phyloP scores from a whole-genome alignment of 2,888 invertebrate species.

The Sminthurinus aureus region DNA sequence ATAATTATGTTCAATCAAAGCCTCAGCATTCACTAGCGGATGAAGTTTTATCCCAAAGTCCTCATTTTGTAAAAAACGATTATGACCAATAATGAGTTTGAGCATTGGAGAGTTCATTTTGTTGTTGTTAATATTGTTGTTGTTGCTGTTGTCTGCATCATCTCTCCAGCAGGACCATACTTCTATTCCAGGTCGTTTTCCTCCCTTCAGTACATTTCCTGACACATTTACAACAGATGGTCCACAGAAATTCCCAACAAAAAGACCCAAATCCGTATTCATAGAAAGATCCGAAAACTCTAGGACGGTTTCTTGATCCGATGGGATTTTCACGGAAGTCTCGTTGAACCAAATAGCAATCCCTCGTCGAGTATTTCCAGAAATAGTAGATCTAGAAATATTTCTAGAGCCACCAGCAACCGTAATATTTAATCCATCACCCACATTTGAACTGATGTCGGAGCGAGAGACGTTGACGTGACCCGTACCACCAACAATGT shows the following conservation, averaged over 20 bases:
- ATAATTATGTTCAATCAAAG: slow-evolving; percentile 85
- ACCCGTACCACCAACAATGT: slow-evolving; percentile 88
- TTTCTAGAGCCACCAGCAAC: slow-evolving; percentile 94
- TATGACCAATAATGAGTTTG: slow-evolving; percentile 77
- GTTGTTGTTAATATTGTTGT: too few species aligned
- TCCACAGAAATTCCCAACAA: slow-evolving; percentile 90
- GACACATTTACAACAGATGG: slow-evolving; percentile 87
- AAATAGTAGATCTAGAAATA: slow-evolving; percentile 83
- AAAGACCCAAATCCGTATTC: slow-evolving; percentile 86
- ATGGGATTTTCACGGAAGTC: slow-evolving; percentile 79
- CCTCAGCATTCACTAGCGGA: slow-evolving; percentile 82
- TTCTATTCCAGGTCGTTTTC: slow-evolving; percentile 79
- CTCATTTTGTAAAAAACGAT: slow-evolving; percentile 77
- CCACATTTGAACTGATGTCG: slow-evolving; percentile 86
- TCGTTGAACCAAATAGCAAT: slow-evolving; percentile 90
- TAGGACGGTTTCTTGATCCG: slow-evolving; percentile 85
- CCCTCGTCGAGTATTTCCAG: slow-evolving; percentile 88
- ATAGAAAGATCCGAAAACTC: slow-evolving; percentile 86
- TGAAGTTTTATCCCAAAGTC: slow-evolving; percentile 78
- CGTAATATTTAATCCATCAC: slow-evolving; percentile 95
- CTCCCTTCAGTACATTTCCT: slow-evolving; percentile 85
- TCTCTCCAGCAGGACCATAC: slow-evolving; percentile 81
- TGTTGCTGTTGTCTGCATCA: too few species aligned
- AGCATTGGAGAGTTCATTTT: neutral
- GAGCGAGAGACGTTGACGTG: slow-evolving; percentile 94